Evolutionary conservation across 2,797 vertebrate species (phyloP), one percentile per base, ranked within the genome.

Genomic region (Cynopterus sphinx): DNA sequence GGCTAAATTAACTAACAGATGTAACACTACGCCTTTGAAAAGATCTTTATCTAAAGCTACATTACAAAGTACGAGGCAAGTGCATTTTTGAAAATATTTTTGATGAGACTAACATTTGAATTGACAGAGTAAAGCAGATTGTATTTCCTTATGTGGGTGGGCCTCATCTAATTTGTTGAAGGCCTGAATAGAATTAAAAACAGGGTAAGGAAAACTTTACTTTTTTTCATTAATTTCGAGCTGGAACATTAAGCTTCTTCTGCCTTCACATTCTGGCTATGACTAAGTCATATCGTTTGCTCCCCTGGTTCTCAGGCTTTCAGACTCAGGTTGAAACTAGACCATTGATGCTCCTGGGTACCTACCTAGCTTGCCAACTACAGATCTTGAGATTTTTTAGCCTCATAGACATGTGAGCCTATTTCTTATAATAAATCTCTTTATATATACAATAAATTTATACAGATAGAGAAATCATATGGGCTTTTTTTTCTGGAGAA

Each of bases 11-110:
- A 81, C 2, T 68, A 75, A 31, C 43, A 83, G 6, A 10, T 89
- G 17, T n/a, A 70, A 89, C 39, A 67, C 10, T 19, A 24, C 81
- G 36, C 12, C 90, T 82, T 95, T n/a, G 46, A 36, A 77, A 89
- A 73, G 17, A 65, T 95, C 31, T 73, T 78, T 85, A 49, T 33
- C 26, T 28, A 87, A 49, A 61, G 31, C 22, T 53, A 61, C 2
- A 75, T 46, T 53, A 22, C 12, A 79, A 79, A 90, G 36, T 39
- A 67, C 12, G 85, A 85, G 71, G 15, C 22, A 43, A 36, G 7
- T 71, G 2, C 10, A 41, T 59, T 70, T 87, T 63, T 71, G 5
- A 31, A 71, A 59, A 31, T 79, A 31, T 63, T 81, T 65, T 53
- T 55, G 15, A 53, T n/a, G 22, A 91, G 28, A 10, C 33, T 91